Evolutionary conservation across 2,888 invertebrate genomes (phyloP), one percentile per base, ranked within the genome.

Genomic region (Ophonus ardosiacus): DNA sequence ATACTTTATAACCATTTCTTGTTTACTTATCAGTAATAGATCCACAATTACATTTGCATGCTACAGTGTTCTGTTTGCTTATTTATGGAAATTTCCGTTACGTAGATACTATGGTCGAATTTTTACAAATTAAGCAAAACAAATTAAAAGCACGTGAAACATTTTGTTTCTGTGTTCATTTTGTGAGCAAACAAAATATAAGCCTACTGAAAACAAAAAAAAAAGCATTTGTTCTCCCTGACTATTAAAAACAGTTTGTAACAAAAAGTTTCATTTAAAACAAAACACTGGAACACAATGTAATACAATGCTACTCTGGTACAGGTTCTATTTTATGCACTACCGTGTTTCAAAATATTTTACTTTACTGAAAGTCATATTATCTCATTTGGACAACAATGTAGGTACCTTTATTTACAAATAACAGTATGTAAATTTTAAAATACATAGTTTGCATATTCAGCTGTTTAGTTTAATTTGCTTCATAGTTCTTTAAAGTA

Each of bases 1-100:
- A 18, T 61, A 63, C 18, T 18, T 17, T 18, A 18, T 63, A 21
- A 63, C 21, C 13, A 13, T 13, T 63, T 63, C 24, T 63, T 63
- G 21, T 63, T 63, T 63, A 63, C 24, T 63, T 63, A 63, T 63
- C 63, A 63, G 63, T 21, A 63, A 63, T 63, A 8, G 17, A 24
- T 63, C 63, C 24, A 13, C 10, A 13, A 21, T 8, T 10, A 24
- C 17, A 63, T 63, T 63, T 24, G 13, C 21, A 63, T 61, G 18
- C 15, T 8, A 24, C 43, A 51, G 13, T 51, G 13, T 51, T 13
- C 43, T 51, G 13, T 13, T 51, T 51, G 43, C 43, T 51, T 51
- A 51, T 51, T 51, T 51, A 51, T 51, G 43, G 13, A 51, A 51
- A 51, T 43, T 10, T 10, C 7, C 43, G 5, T 10, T 10, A 43